Percentiles rank a stretch among this genome's conserved stretches.
phyloP scores from a whole-genome alignment of 2,797 vertebrate species.

The Pelobates cultripes region DNA sequence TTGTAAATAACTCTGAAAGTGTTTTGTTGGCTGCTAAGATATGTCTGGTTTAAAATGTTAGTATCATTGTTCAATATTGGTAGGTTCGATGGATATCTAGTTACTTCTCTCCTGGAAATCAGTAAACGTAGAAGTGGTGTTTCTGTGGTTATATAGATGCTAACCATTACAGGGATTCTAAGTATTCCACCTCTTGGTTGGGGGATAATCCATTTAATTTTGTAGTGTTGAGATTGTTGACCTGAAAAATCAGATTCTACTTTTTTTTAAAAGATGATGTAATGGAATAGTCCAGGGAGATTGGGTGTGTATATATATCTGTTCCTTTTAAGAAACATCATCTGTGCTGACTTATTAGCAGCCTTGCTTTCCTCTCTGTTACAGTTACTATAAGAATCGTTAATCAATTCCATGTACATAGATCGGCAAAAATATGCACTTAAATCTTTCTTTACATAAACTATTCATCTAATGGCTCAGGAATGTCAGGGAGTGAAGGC shows the following conservation, averaged over 20 bases:
- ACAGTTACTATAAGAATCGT: neutral
- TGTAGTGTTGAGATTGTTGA: neutral
- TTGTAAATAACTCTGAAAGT: no score
- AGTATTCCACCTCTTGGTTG: neutral
- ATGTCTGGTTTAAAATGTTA: no score
- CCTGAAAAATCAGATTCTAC: neutral
- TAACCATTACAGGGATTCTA: neutral
- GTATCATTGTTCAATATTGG: no score
- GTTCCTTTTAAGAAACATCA: neutral
- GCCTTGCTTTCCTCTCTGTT: neutral
- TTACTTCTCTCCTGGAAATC: no score
- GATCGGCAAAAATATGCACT: neutral
- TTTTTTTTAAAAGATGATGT: neutral
- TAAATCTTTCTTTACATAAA: neutral
- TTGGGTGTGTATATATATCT: neutral
- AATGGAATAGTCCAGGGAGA: neutral
- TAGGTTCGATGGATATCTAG: no score
- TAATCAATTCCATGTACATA: neutral
- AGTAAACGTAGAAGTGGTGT: no score
- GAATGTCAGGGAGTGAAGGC: neutral
- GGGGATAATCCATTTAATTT: neutral
- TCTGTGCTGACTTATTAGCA: neutral
- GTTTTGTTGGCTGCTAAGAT: no score
- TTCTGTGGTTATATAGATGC: neutral
- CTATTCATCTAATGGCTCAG: neutral